phyloP scores from a whole-genome alignment of 2,113 vertebrate species.

The Motacilla alba region DNA sequence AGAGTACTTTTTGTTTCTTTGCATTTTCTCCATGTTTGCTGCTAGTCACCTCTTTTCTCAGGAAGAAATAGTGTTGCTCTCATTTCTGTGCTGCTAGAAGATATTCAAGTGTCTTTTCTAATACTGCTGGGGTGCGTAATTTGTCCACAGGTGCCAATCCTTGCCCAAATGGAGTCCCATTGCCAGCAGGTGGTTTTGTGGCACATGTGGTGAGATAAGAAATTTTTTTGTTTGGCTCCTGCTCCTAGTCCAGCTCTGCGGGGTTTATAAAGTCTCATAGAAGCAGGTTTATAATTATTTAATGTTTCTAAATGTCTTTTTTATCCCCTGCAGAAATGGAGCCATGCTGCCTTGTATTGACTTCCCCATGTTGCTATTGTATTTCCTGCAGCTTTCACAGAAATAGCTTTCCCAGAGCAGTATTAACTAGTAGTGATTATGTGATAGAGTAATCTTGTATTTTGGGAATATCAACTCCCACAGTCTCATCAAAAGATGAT shows the following conservation, averaged over 20 bases:
- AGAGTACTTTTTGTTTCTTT: background rate
- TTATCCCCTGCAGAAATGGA: background rate
- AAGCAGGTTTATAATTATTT: background rate
- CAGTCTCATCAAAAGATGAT: conserved; percentile 45
- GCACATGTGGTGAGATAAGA: background rate
- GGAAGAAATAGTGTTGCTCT: background rate
- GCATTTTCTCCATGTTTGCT: background rate
- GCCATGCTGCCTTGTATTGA: background rate
- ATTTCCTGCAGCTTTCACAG: background rate
- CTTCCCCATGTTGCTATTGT: background rate
- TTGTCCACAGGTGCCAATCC: background rate
- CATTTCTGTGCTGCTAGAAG: background rate
- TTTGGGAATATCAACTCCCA: conserved; percentile 46
- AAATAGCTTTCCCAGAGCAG: background rate
- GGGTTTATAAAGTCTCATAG: background rate
- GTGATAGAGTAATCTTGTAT: conserved; percentile 29
- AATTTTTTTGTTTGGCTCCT: background rate
- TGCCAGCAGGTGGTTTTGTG: background rate
- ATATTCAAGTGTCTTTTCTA: background rate
- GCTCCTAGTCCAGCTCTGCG: background rate
- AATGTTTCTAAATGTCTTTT: background rate
- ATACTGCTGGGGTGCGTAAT: background rate
- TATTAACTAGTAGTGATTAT: conserved; percentile 28
- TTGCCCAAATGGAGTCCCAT: background rate
- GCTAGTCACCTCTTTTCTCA: background rate